Conservation (phyloP, 2,113 vertebrate genomes). For the Ophiodon elongatus region DNA sequence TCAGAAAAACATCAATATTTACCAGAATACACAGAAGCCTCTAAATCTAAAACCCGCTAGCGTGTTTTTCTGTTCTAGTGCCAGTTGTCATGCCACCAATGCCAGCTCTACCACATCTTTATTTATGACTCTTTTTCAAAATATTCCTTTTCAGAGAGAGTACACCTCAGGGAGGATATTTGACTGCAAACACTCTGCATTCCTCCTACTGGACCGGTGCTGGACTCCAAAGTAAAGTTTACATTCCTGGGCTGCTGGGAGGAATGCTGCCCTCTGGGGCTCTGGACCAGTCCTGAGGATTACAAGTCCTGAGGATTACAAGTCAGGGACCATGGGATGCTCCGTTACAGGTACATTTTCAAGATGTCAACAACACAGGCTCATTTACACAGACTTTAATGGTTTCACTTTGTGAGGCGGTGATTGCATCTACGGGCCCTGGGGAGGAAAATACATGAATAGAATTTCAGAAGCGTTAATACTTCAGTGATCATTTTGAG, state of each 20-base stretch:
- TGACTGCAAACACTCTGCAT: conserved; percentile 72
- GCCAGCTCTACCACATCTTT: conserved; percentile 78
- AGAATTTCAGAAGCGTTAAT: background rate
- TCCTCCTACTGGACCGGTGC: conserved; percentile 61
- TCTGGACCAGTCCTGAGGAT: conserved; percentile 31
- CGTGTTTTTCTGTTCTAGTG: conserved; percentile 69
- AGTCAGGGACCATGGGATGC: conserved; percentile 27
- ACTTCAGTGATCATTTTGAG: background rate
- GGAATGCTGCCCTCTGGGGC: conserved; percentile 67
- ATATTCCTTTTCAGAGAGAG: conserved; percentile 66
- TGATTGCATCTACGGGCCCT: background rate
- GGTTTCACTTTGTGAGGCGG: background rate
- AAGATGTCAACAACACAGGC: conserved; percentile 9
- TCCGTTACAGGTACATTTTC: conserved; percentile 5
- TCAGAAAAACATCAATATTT: conserved; percentile 83
- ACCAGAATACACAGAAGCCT: conserved; percentile 66
- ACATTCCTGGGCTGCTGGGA: conserved; percentile 73
- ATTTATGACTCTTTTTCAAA: conserved; percentile 73
- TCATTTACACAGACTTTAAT: background rate
- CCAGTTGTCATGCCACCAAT: conserved; percentile 63
- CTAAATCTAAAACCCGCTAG: conserved; percentile 49
- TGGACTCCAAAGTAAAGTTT: conserved; percentile 80
- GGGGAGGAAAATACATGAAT: background rate
- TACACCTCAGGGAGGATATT: conserved; percentile 65
- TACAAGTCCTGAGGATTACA: conserved; percentile 51